Percentiles rank a stretch among this genome's conserved stretches.
phyloP scores from a whole-genome alignment of 2,797 vertebrate species.

The Austrolebias charrua region DNA sequence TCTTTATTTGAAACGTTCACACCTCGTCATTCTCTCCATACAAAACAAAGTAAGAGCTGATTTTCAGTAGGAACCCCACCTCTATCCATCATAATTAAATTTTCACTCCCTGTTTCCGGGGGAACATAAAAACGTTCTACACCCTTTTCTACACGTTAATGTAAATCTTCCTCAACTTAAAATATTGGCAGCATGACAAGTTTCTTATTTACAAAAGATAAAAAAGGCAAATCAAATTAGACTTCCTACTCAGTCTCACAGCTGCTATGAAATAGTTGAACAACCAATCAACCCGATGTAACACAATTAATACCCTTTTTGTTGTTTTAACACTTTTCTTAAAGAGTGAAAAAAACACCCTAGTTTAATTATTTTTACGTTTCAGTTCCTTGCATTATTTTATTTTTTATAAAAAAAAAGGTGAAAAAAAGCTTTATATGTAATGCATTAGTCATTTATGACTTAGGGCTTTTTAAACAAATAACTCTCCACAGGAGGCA shows the following conservation, averaged over 20 bases:
- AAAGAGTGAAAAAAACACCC: constrained; percentile 58
- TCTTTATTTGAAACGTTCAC: constrained; percentile 70
- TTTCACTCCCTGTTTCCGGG: constrained; percentile 14
- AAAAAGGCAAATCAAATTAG: constrained; percentile 63
- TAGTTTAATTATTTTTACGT: constrained; percentile 26
- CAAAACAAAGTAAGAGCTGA: constrained; percentile 51
- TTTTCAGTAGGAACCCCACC: constrained; percentile 38
- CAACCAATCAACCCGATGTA: constrained; percentile 50
- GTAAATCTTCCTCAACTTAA: constrained; percentile 61
- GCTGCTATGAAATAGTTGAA: constrained; percentile 46
- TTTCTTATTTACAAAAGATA: constrained; percentile 77
- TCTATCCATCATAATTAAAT: constrained; percentile 38
- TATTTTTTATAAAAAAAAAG: constrained; percentile 43
- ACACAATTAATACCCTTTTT: constrained; percentile 30
- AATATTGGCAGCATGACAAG: constrained; percentile 74
- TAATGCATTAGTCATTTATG: constrained; percentile 63
- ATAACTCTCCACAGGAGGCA: constrained; percentile 80
- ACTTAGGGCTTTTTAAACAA: constrained; percentile 63
- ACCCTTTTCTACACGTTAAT: constrained; percentile 52
- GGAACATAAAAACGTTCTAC: constrained; percentile 37
- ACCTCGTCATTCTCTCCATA: constrained; percentile 44
- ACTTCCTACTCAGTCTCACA: constrained; percentile 50
- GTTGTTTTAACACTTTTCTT: constrained; percentile 12
- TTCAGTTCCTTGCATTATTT: constrained; percentile 57
- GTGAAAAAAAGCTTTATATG: constrained; percentile 39